Evolutionary conservation across 2,888 invertebrate genomes (phyloP), one percentile per base, ranked within the genome.

Genomic region (Empis stercorea): DNA sequence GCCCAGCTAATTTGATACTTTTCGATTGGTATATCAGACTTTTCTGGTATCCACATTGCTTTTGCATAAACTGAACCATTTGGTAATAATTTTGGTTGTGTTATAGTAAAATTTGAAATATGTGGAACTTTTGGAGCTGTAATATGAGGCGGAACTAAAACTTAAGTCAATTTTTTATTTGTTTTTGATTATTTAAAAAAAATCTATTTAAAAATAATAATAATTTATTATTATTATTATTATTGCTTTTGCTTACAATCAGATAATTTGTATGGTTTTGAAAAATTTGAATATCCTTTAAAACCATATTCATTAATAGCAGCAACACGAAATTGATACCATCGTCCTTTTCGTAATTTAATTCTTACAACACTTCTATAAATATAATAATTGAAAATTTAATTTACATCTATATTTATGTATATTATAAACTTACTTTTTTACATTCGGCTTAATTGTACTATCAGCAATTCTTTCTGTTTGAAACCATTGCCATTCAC

Each of bases 321-420:
- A 0, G 85, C 84, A 5, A 85, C 80, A n/a, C 85, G 73, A 59
- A 85, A 84, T 55, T 84, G 79, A 64, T 85, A 86, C 84, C 84
- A 85, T 43, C 80, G 76, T 4, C 84, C 85, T 0, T 82, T 80
- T 58, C 62, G 61, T 48, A 68, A 56, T 44, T 66, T 66, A 36
- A 68, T 64, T n/a, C 59, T 59, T 30, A 65, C 61, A 43, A 61
- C 59, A 40, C 59, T 67, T 54, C 68, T 68, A 10, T 42, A 45
- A 14, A 15, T n/a, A 23, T n/a, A 30, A 23, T 11, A 16, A 16
- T 27, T n/a, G 14, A 43, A 9, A 34, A 37, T 13, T 11, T 20
- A 20, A 20, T 20, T 20, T 5, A 20, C 3, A 20, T 20, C 5
- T 20, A 20, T 4, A 3, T 20, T 16, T 37, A 15, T 37, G 9